Conservation (phyloP, 2,888 invertebrate genomes). For the Xestia xanthographa region DNA sequence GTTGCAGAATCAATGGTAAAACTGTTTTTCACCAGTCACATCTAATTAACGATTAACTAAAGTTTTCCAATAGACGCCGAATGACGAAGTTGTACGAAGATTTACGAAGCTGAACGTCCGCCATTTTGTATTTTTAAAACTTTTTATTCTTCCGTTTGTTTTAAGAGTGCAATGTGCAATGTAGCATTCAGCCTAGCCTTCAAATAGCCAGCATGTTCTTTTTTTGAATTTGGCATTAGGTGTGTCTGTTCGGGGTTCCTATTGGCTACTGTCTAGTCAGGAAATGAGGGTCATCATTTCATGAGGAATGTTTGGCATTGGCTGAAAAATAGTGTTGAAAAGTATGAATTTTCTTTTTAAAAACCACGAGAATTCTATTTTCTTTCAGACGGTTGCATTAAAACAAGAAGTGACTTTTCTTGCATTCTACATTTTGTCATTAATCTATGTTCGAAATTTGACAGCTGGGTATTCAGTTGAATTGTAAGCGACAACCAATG, state of each 20-base stretch:
- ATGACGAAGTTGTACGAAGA: not conserved
- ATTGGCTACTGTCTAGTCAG: constrained; percentile 34
- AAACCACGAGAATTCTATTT: constrained; percentile 7
- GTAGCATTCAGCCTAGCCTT: constrained; percentile 32
- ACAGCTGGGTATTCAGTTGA: constrained; percentile 36
- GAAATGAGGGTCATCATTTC: constrained; percentile 48
- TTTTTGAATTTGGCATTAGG: constrained; percentile 41
- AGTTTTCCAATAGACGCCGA: constrained; percentile 31
- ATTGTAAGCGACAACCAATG: constrained; percentile 1
- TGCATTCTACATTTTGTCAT: constrained; percentile 34
- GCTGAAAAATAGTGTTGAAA: constrained; percentile 27
- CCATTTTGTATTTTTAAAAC: not conserved
- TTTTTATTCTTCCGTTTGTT: not conserved
- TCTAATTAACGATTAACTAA: constrained; percentile 39
- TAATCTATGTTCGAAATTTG: constrained; percentile 36
- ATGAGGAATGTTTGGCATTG: constrained; percentile 39
- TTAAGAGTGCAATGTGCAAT: constrained; percentile 20
- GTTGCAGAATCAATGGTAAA: constrained; percentile 46
- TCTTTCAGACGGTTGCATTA: constrained; percentile 18
- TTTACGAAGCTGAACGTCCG: not conserved
- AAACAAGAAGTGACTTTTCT: constrained; percentile 14
- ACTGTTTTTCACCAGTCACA: not conserved
- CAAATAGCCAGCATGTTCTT: constrained; percentile 8
- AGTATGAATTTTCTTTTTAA: not conserved
- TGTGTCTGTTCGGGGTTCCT: not conserved